Evolutionary conservation across 2,113 vertebrate genomes (phyloP), one percentile per base, ranked within the genome.

Genomic region (Cranoglanis bouderius): DNA sequence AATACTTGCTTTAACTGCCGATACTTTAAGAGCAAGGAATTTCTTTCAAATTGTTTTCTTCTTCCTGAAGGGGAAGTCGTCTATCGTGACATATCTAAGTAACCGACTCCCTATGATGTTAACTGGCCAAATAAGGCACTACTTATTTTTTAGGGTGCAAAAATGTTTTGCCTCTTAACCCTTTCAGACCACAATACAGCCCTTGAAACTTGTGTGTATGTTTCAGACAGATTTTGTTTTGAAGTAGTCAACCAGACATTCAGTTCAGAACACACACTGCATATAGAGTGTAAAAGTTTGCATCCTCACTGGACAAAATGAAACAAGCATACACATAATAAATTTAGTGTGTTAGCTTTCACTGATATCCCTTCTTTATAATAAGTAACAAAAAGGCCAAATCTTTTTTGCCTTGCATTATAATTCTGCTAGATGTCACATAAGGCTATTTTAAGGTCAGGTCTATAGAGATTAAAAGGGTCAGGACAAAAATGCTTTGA

Each of bases 1-100:
- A 80, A 82, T 85, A 38, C n/a, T 63, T n/a, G n/a, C 84, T 80
- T 78, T 77, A 49, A 57, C 29, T 40, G 51, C 38, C 10, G 32
- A 82, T 82, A 83, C 72, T 88, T 90, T 83, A 88, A 53, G 29
- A 85, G 57, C 26, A 61, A 32, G 32, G 3, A 80, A 81, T 51
- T 32, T n/a, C 75, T 32, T 63, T 53, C 43, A 78, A 49, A 65
- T 26, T 63, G 46, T 55, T 43, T 65, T 84, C 43, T 87, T 70
- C n/a, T 51, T 63, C 16, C 38, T 21, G 19, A 87, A 88, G 2
- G 49, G 26, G 32, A 81, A 49, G 78, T 81, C 12, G 4, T 87
- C 59, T 38, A 82, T 81, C n/a, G 24, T 16, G 59, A 53, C 29
- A 67, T 74, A 51, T 82, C 32, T 35, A 38, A 35, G 21, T 35